Evolutionary conservation across 2,797 vertebrate genomes (phyloP), one percentile per base, ranked within the genome.

Genomic region (Cyclura pinguis): DNA sequence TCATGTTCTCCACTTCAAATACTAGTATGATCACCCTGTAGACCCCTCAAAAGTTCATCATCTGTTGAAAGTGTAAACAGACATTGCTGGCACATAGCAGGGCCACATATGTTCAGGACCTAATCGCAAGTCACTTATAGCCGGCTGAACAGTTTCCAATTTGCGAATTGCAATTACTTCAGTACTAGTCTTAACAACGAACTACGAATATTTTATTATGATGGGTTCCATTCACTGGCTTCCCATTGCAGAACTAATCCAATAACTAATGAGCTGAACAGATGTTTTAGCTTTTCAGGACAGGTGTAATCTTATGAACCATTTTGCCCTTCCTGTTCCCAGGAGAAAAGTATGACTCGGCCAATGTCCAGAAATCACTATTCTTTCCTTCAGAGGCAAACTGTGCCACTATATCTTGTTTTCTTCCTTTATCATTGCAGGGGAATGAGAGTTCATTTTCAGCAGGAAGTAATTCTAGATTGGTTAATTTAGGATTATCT

Each of bases 281-380:
- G 94, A 93, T 94, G 92, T 92, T 94, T 95, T 73, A 87, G 86
- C 87, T 89, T 90, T 95, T 92, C 62, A 93, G 88, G 29, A 88
- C 94, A 95, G 92, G 94, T 95, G 90, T 95, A 95, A 93, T 89
- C 84, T 93, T 80, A 32, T 90, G 89, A 84, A 91, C 86, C 5
- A 1, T 81, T 92, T 88, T 90, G 20, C 90, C 83, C 64, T 59
- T 74, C n/a, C 84, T 55, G 35, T 88, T 90, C 72, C 84, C 74
- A 93, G 32, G 55, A 90, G 91, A 94, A 92, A 92, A 93, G n/a
- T 2, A 64, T 88, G 76, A 84, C 88, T 94, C 89, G 89, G 78
- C 86, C 87, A 57, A 94, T 72, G 14, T 89, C 94, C 91, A 95
- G 87, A 91, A 32, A 1, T 74, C 82, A 35, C 80, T 90, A 84